phyloP scores from a whole-genome alignment of 2,888 invertebrate species.

The Sphaerophoria taeniata region DNA sequence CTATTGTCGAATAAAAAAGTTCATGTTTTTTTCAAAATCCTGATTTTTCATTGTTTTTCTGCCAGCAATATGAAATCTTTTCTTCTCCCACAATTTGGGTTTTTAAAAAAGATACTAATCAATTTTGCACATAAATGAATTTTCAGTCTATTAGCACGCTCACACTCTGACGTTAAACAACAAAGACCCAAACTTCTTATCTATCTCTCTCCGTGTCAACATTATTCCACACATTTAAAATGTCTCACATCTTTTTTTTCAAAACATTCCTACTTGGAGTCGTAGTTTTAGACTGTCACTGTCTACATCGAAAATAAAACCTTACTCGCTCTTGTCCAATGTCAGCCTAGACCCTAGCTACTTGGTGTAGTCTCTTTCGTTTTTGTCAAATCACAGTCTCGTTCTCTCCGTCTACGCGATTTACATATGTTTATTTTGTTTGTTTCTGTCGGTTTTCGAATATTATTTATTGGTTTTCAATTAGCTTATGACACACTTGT shows the following conservation, averaged over 20 bases:
- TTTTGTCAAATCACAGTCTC: not conserved
- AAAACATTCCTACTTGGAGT: not conserved
- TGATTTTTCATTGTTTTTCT: no score
- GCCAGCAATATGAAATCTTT: no score
- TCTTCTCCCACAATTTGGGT: no score
- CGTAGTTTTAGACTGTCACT: not conserved
- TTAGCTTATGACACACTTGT: not conserved
- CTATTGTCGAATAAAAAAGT: no score
- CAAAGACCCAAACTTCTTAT: not conserved
- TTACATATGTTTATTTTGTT: not conserved
- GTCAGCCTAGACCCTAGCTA: not conserved
- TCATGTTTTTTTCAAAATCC: no score
- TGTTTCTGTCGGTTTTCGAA: not conserved
- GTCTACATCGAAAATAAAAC: not conserved
- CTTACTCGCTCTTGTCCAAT: not conserved
- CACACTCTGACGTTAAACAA: conserved; percentile 6
- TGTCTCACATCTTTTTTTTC: not conserved
- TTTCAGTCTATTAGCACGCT: conserved; percentile 1
- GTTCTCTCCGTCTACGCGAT: conserved; percentile 10
- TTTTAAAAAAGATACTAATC: not conserved
- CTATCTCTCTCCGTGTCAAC: not conserved
- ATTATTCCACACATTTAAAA: conserved; percentile 1
- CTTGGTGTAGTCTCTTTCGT: conserved; percentile 25
- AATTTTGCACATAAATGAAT: not conserved
- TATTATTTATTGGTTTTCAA: conserved; percentile 46